Conservation (phyloP, 2,113 vertebrate species). For the Triplophysa siluroides region DNA sequence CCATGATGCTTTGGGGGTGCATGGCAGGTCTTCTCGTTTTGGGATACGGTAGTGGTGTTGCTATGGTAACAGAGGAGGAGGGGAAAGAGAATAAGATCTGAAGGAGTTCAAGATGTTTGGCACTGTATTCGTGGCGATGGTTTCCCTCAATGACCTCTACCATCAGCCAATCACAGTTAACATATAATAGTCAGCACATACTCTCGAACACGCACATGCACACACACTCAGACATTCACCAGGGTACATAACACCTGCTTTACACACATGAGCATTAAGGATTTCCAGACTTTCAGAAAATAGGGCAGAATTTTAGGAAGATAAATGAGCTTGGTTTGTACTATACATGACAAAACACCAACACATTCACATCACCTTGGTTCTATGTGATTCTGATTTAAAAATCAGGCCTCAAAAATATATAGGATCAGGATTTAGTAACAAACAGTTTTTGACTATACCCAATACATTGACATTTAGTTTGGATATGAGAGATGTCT, state of each 20-base stretch:
- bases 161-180: constrained; percentile 37
- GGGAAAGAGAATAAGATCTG: constrained; percentile 12
- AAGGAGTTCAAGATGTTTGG: constrained; percentile 32
- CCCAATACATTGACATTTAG: too few species aligned
- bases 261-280: constrained; percentile 15
- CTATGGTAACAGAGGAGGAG: constrained; percentile 39
- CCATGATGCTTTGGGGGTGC: constrained; percentile 31
- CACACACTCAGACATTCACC: constrained; percentile 22
- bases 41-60: constrained; percentile 35
- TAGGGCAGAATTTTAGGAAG: not conserved
- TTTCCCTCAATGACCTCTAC: constrained; percentile 28
- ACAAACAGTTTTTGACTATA: too few species aligned
- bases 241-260: constrained; percentile 13
- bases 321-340: constrained; percentile 1
- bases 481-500: too few species aligned
- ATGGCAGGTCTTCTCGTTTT: not conserved
- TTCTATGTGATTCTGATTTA: too few species aligned
- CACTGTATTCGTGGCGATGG: constrained; percentile 16
- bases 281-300: constrained; percentile 29
- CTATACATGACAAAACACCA: not conserved
- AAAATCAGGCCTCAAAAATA: too few species aligned
- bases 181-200: not conserved
- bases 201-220: not conserved
- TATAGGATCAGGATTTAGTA: too few species aligned
- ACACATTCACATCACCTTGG: not conserved